Conservation (phyloP, 64 coral and sea anemone genomes). For the Pachyseris speciosa region DNA sequence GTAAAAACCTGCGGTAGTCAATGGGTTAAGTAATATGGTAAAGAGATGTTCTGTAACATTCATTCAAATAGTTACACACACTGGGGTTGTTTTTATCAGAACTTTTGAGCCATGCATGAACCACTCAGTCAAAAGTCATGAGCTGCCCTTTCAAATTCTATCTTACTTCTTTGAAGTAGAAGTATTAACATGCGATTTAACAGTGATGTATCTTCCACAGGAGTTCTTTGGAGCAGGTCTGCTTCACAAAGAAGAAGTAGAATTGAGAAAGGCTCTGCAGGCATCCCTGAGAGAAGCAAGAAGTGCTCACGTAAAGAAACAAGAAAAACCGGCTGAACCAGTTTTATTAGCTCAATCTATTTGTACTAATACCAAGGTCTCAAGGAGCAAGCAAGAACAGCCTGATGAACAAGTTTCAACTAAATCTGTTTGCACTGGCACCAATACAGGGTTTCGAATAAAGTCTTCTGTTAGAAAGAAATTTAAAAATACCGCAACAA, state of each 20-base stretch:
- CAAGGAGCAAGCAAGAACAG: background rate
- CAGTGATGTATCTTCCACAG: background rate
- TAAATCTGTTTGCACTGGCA: conserved; percentile 8
- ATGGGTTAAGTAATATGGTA: too few relatives aligned
- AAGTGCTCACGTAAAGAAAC: background rate
- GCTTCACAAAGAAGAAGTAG: conserved; percentile 94
- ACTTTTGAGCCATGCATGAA: too few relatives aligned
- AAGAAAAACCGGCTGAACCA: background rate
- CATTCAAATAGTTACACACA: too few relatives aligned
- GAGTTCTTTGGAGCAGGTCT: conserved; percentile 87
- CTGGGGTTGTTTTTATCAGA: too few relatives aligned
- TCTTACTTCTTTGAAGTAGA: background rate
- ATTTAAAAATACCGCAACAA: background rate
- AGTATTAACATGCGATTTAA: background rate
- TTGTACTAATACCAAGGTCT: background rate
- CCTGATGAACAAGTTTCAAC: background rate
- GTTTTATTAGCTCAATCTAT: background rate
- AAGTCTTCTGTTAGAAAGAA: background rate
- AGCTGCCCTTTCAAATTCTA: too few relatives aligned
- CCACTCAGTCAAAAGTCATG: too few relatives aligned
- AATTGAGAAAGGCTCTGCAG: conserved; percentile 84
- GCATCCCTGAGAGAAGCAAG: conserved; percentile 71
- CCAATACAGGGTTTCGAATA: background rate
- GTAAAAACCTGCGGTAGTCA: too few relatives aligned
- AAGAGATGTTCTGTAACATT: too few relatives aligned